Percentiles rank a stretch among this genome's conserved stretches.
These are phyloP conservation scores for Buteo buteo DNA, from an alignment of 2,113 vertebrate genomes.

Conservation along the genomic window DNA sequence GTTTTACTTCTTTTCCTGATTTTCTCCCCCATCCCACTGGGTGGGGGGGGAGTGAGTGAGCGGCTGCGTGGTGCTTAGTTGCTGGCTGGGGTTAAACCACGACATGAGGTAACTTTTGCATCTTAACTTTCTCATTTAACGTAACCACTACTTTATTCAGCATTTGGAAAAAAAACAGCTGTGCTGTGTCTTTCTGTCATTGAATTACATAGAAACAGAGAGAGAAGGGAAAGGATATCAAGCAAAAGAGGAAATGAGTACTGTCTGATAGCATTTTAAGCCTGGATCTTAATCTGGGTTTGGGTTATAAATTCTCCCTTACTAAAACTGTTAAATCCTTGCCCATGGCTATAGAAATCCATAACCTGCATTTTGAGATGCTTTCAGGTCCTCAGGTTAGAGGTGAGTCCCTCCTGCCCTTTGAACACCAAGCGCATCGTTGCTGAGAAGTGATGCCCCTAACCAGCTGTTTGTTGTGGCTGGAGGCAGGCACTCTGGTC, in stretches of 20 bases:
- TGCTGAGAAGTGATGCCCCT: not conserved
- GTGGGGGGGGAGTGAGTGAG: too few relatives aligned
- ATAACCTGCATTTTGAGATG: not conserved
- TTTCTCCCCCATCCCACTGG: too few relatives aligned
- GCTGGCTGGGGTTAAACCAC: too few relatives aligned
- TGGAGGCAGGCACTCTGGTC: not conserved
- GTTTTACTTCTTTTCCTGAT: too few relatives aligned
- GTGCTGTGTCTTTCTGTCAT: not conserved
- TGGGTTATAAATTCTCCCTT: not conserved
- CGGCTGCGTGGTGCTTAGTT: too few relatives aligned
- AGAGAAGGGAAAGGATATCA: not conserved
- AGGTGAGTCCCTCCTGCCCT: not conserved
- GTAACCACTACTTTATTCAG: not conserved
- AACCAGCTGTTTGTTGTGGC: not conserved
- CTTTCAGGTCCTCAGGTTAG: not conserved
- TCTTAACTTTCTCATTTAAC: not conserved
- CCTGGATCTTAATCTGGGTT: not conserved
- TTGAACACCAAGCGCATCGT: not conserved
- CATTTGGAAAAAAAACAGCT: not conserved
- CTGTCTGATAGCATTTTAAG: not conserved
- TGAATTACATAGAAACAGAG: not conserved
- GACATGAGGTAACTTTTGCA: not conserved
- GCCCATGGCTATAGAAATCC: accelerated
- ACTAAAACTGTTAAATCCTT: not conserved
- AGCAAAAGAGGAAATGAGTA: not conserved